Evolutionary conservation across 2,888 invertebrate genomes (phyloP), one percentile per base, ranked within the genome.

Genomic region (Drosophila algonquin): DNA sequence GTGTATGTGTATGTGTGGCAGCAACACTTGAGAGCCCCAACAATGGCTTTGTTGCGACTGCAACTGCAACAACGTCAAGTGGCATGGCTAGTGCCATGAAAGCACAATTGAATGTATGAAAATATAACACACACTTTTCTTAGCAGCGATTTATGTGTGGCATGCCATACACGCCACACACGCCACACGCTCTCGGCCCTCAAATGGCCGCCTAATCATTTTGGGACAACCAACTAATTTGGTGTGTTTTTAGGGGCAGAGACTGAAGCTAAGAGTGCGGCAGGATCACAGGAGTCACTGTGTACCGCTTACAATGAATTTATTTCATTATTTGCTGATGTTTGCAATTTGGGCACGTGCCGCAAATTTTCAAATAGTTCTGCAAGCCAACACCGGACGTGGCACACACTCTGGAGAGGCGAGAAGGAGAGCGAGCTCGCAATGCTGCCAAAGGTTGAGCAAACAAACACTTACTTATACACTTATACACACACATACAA

Each of bases 241-340:
- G 74, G 76, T 83, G 79, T 65, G 54, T 40, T 56, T 73, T 52
- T 27, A 18, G 48, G 21, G 48, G 64, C 47, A 53, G 74, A 14
- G 21, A 63, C 58, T 10, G 10, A 3, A 3, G 55, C 63, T 35
- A 14, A 12, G 35, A 12, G 35, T 35, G 35, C 14, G 35, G 53
- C 7, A 18, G 63, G 35, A 44, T 63, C 69, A 70, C 64, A 71
- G 14, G 40, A n/a, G 40, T n/a, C 40, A 40, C 40, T 40, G 73
- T 60, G 50, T 70, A 73, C 57, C 50, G 76, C 82, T 80, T 73
- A 85, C 77, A 84, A 77, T 73, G 87, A 88, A 89, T 88, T 89
- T 89, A 89, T 89, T 89, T 90, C 88, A 89, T 89, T 90, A 86
- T 90, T 89, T 90, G 89, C 87, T 90, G 80, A 89, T 90, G 88